phyloP scores from a whole-genome alignment of 2,797 vertebrate species.

The Avahi laniger region DNA sequence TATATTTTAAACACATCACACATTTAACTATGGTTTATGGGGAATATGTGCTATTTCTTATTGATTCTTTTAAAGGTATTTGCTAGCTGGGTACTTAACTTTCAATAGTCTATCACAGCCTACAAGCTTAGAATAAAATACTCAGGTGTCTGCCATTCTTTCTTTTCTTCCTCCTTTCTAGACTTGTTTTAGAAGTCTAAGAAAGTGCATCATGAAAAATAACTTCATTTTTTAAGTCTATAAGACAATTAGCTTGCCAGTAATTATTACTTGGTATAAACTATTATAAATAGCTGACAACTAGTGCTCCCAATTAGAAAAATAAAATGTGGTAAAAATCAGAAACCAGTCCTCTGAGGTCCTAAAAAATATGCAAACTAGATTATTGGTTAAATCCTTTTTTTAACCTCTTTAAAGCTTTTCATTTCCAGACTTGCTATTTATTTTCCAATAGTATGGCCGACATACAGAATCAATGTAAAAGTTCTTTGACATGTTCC shows the following conservation, averaged over 20 bases:
- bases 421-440: background rate
- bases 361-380: background rate
- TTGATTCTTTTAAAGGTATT: background rate
- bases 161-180: background rate
- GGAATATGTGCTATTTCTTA: background rate
- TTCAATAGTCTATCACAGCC: background rate
- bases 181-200: background rate
- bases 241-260: background rate
- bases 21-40: background rate
- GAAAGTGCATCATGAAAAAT: background rate
- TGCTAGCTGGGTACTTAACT: background rate
- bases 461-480: background rate
- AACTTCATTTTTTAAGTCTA: conserved; percentile 1
- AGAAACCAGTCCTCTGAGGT: background rate
- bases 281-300: background rate
- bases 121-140: background rate
- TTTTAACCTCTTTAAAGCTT: background rate
- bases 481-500: background rate
- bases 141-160: background rate
- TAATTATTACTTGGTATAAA: background rate
- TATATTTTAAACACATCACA: background rate
- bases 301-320: background rate
- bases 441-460: background rate
- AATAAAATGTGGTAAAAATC: background rate
- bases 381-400: background rate